Base-by-base conservation (phyloP, 2,113 vertebrate genomes). In the Calyptomena viridis region DNA sequence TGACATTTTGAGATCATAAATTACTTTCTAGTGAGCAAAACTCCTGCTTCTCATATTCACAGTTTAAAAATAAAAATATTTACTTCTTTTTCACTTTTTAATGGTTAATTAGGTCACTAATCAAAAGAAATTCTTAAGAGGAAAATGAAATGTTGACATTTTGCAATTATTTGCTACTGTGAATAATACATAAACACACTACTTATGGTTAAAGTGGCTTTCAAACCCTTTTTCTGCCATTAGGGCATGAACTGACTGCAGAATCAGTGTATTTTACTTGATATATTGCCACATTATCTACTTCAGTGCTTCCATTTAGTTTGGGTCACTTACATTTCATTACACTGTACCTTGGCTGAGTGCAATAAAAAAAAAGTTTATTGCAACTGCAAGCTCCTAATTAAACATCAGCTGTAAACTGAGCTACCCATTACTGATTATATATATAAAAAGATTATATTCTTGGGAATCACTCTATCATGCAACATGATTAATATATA, bases 61-160 rank as follows among this genome's bases (percentile, higher is more conserved):
- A 50, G 40, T 95, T 92, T 44, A 42, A 96, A 97, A 97, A 97
- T 89, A 44, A 82, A 96, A 78, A 89, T 68, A 92, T 46, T n/a
- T 84, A 78, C 15, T 89, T 40, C 11, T 95, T 97, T 91, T 91
- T 40, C 12, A 5, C 58, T 90, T 95, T 95, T 97, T 96, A 98
- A 98, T 97, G 95, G 88, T 96, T 98, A 98, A 97, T 98, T 97
- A 98, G 96, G 96, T 98, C 97, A 98, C 94, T 97, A 97, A 97
- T 98, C 97, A 98, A 97, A 98, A 97, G 75, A 96, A 97, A 96
- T 95, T 95, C 95, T 96, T 98, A 96, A 96, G 92, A 97, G 94
- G 92, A 97, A 98, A 97, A 98, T 97, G 97, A 97, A 98, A 98
- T 97, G 97, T 98, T 98, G 97, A 97, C 95, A 97, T 98, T 98